Evolutionary conservation across 2,888 invertebrate species (phyloP).

Genomic region (Crocallis elinguaria): DNA sequence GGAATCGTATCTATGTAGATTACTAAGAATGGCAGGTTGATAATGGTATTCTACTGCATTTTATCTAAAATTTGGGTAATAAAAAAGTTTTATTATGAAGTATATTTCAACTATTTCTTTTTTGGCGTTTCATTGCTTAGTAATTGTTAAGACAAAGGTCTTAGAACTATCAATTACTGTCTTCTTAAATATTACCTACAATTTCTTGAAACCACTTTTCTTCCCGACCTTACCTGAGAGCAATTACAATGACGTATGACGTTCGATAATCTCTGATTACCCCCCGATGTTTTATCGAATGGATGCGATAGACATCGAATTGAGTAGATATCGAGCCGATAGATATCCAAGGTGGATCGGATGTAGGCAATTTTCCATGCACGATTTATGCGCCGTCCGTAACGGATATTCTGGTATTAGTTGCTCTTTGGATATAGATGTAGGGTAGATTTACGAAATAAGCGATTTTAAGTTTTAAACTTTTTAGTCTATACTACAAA

Average conservation of each 20-base stretch:
- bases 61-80: too few relatives aligned
- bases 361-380: constrained; percentile 10
- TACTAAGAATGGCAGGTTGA: too few relatives aligned
- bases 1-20: too few relatives aligned
- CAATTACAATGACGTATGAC: constrained; percentile 18
- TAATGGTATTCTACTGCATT: too few relatives aligned
- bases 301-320: constrained; percentile 3
- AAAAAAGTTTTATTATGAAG: too few relatives aligned
- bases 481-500: background rate
- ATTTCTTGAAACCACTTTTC: background rate
- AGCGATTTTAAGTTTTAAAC: constrained; percentile 2
- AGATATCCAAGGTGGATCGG: constrained; percentile 9
- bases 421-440: constrained; percentile 20
- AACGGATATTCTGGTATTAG: constrained; percentile 2
- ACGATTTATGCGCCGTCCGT: constrained; percentile 5
- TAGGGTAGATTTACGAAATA: background rate
- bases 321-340: constrained; percentile 8
- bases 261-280: constrained; percentile 25
- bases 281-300: constrained; percentile 3
- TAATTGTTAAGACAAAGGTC: too few relatives aligned
- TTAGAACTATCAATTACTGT: background rate
- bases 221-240: background rate
- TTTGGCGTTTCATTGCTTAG: too few relatives aligned
- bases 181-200: background rate
- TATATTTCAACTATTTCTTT: too few relatives aligned